Evolutionary conservation across 2,797 vertebrate species (phyloP).

Genomic region (Phoeniculus purpureus): DNA sequence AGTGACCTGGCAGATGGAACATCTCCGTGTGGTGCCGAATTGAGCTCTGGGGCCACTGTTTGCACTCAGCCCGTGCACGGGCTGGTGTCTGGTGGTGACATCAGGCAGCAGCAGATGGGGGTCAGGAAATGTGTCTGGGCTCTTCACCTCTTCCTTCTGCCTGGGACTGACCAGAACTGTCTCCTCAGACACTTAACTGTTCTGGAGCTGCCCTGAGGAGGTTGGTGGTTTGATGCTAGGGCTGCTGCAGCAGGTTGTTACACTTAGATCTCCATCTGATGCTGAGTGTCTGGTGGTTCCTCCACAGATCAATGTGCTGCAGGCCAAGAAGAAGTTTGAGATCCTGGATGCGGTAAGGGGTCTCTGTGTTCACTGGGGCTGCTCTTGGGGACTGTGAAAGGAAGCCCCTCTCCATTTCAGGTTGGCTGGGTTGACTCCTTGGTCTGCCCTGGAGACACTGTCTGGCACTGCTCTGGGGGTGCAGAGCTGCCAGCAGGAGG

Average conservation of each 20-base stretch:
- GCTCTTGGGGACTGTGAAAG: background rate
- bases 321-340: conserved; percentile 98
- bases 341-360: conserved; percentile 92
- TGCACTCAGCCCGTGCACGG: background rate
- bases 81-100: background rate
- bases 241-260: background rate
- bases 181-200: background rate
- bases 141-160: background rate
- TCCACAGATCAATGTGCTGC: conserved; percentile 93
- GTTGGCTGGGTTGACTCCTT: background rate
- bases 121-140: background rate
- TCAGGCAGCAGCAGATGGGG: background rate
- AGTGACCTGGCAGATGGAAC: background rate
- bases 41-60: too few relatives aligned
- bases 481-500: background rate
- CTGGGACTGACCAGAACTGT: background rate
- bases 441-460: background rate
- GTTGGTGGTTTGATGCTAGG: background rate
- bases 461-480: background rate
- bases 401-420: background rate
- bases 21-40: background rate
- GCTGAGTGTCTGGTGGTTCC: background rate
- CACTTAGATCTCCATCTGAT: background rate
- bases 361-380: background rate
- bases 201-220: background rate